These are phyloP conservation scores for Schizaphis graminum DNA, from an alignment of 2,888 invertebrate species.

Conservation along the genomic window DNA sequence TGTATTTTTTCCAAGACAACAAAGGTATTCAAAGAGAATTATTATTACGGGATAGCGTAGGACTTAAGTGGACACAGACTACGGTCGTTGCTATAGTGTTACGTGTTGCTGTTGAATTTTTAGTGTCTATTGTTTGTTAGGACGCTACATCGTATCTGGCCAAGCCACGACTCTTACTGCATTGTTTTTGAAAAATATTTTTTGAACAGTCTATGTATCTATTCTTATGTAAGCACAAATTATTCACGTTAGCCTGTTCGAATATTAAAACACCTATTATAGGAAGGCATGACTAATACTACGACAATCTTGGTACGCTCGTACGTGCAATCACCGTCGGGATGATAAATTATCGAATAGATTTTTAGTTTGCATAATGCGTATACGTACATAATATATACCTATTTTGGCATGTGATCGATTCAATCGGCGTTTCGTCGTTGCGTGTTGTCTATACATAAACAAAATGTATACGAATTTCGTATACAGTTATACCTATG, in stretches of 20 bases:
- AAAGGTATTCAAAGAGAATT: neutral
- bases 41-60: neutral
- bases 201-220: neutral
- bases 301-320: neutral
- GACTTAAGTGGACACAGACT: neutral
- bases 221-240: neutral
- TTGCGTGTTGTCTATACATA: neutral
- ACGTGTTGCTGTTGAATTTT: neutral
- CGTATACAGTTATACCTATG: neutral
- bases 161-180: neutral
- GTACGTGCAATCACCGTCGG: neutral
- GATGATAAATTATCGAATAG: slow-evolving; percentile 11
- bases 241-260: neutral
- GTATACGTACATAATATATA: neutral
- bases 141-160: neutral
- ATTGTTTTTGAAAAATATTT: neutral
- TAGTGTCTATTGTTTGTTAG: neutral
- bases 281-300: slow-evolving; percentile 21
- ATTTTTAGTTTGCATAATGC: slow-evolving; percentile 25
- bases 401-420: neutral
- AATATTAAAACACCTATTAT: slow-evolving; percentile 2
- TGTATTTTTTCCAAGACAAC: neutral
- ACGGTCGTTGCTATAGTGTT: neutral
- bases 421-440: neutral
- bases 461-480: neutral